Evolutionary conservation across 2,888 invertebrate genomes (phyloP), one percentile per base, ranked within the genome.

Genomic region (Dendrolimus houi): DNA sequence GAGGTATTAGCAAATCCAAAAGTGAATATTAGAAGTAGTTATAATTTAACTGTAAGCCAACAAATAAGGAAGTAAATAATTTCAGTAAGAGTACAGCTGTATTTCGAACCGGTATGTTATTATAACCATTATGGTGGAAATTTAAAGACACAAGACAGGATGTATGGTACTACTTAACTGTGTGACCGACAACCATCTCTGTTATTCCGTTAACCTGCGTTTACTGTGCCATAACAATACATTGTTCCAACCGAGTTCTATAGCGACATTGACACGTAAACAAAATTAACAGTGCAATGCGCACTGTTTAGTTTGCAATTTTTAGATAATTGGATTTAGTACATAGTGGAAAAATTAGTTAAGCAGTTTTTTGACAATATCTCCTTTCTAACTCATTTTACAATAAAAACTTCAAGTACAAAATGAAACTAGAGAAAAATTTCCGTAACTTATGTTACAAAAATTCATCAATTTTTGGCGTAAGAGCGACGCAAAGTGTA

Each of bases 121-220:
- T 29, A 29, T 29, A 29, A 29, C 29, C 29, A 29, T 29, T 29
- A 29, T 29, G 29, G 29, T 6, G 29, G 29, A 29, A 29, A 29
- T 29, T 12, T 41, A 17, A 47, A 40, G 42, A 12, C 47, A 47
- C 12, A 47, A 29, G 41, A 29, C n/a, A 40, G 52, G 55, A 53
- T 55, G 53, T 12, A 12, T 12, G 47, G 29, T 8, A 52, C 41
- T 8, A 52, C 13, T 55, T 58, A 54, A 41, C 56, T 60, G 60
- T 58, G 58, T 57, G 57, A 58, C 56, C 57, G 56, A 56, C 59
- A 56, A 54, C 57, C 58, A 59, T 54, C 55, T 53, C 57, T 56
- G 55, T 42, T 29, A 47, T 47, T 60, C 64, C 62, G 64, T 64
- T 63, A 64, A 55, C 54, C 61, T 47, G 47, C 47, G 47, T 47